Conservation (phyloP, 23 tunicate genomes). For the Trididemnum clinides region DNA sequence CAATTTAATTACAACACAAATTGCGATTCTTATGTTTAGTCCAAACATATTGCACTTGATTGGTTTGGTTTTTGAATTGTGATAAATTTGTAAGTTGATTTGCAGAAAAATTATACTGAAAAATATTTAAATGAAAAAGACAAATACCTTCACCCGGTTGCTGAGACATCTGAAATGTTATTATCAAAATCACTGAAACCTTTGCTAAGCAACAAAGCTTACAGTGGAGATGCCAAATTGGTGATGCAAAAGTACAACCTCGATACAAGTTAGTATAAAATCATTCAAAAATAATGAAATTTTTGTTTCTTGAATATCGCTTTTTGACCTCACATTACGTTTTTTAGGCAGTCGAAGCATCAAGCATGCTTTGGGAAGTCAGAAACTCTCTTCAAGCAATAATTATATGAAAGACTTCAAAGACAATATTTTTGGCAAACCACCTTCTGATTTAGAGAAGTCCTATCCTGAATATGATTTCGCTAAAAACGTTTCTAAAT, state of each 20-base stretch:
- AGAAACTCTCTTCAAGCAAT: conserved; percentile 42
- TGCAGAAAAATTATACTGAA: conserved; percentile 45
- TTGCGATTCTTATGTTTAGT: too few species aligned
- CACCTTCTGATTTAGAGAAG: conserved; percentile 67
- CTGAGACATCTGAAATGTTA: conserved; percentile 72
- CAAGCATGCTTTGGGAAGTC: conserved; percentile 71
- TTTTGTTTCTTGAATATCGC: background rate
- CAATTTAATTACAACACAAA: too few species aligned
- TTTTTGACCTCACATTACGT: background rate
- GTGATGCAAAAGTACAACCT: conserved; percentile 85
- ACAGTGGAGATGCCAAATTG: conserved; percentile 56
- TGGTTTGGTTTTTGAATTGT: too few species aligned
- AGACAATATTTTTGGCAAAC: conserved; percentile 65
- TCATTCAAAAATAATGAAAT: background rate
- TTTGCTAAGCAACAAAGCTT: conserved; percentile 50
- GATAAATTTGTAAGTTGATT: too few species aligned
- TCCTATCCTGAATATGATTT: conserved; percentile 91
- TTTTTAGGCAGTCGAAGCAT: conserved; percentile 70
- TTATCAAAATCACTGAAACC: conserved; percentile 60
- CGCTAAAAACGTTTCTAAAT: conserved; percentile 51
- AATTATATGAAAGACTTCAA: conserved; percentile 59
- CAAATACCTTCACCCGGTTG: conserved; percentile 38
- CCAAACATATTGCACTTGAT: too few species aligned
- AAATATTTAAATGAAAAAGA: conserved; percentile 16
- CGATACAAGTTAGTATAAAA: conserved; percentile 32